Evolutionary conservation across 2,888 invertebrate genomes (phyloP).

Genomic region (Folsomia candida): DNA sequence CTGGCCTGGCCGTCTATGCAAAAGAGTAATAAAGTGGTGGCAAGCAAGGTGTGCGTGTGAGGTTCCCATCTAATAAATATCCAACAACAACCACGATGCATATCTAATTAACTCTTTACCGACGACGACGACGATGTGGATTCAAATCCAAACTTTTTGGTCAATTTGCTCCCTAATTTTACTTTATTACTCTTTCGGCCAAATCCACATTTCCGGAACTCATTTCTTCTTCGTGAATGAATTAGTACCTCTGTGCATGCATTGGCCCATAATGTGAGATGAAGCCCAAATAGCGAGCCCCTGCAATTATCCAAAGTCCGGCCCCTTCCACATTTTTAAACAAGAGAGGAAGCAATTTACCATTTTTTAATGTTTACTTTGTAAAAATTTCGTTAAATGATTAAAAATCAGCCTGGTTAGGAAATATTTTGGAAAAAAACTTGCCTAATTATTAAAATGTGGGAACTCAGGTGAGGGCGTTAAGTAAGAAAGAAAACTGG

Average conservation of each 20-base stretch:
- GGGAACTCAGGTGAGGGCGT: too few relatives aligned
- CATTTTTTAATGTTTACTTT: not conserved
- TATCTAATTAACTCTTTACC: not conserved
- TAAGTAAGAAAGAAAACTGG: not conserved
- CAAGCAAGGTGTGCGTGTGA: not conserved
- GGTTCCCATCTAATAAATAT: not conserved
- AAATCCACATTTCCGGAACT: not conserved
- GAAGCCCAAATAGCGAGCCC: too few relatives aligned
- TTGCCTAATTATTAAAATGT: too few relatives aligned
- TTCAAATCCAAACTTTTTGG: not conserved
- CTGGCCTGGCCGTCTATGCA: too few relatives aligned
- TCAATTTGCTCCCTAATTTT: not conserved
- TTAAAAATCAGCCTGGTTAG: not conserved
- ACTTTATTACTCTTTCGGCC: not conserved
- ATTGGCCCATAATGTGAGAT: too few relatives aligned
- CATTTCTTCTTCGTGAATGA: not conserved
- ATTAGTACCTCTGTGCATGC: too few relatives aligned
- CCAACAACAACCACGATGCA: not conserved
- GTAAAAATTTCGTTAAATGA: too few relatives aligned
- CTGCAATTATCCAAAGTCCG: too few relatives aligned
- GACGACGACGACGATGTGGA: not conserved
- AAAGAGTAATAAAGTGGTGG: too few relatives aligned
- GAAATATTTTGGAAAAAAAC: too few relatives aligned
- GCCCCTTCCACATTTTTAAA: too few relatives aligned
- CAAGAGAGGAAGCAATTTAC: too few relatives aligned